Evolutionary conservation across 1,140 invertebrate genomes (phyloP), one percentile per base, ranked within the genome.

Genomic region (Sipha flava): DNA sequence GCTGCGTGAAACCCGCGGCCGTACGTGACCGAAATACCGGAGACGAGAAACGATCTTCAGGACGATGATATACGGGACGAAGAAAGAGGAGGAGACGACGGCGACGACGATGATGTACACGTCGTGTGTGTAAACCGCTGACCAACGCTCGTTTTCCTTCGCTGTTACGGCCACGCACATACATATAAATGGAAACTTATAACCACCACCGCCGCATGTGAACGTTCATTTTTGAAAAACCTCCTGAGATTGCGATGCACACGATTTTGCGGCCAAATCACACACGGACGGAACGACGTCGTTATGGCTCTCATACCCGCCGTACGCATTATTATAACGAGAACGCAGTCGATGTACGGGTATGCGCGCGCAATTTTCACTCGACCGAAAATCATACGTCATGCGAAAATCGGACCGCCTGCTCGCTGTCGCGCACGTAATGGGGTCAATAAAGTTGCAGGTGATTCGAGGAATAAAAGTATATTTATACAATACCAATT

Each of bases 1-100:
- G n/a, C 16, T n/a, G 40, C 47, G 52, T 6, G 49, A 75, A 37
- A 75, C 72, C 52, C 72, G 70, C n/a, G 47, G 47, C 18, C 0
- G 34, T 77, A 77, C 73, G 73, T 77, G 73, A 77, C 54, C 73
- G 52, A 43, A 77, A 77, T 77, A 59, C 49, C 49, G 31, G 18
- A 52, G 31, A 40, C 6, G 64, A 64, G 59, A 37, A 0, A 16
- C 62, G 62, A 64, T 64, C n/a, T 12, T 14, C 21, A 3, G 1
- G 16, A 40, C 26, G 57, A 62, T 29, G 16, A 43, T 43, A 43
- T 43, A 43, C 14, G 14, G 7, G 14, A 3, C 18, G 59, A 34
- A 21, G 3, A 64, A 34, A 21, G 3, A 64, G 37, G 10, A 68
- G 4, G 9, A 72, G 68, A 72, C 10, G 26, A 72, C 14, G 5